A percentile compares a stretch with the other conserved stretches of the same genome.
phyloP scores from a whole-genome alignment of 2,888 invertebrate species.

The Tortricodes alternella region DNA sequence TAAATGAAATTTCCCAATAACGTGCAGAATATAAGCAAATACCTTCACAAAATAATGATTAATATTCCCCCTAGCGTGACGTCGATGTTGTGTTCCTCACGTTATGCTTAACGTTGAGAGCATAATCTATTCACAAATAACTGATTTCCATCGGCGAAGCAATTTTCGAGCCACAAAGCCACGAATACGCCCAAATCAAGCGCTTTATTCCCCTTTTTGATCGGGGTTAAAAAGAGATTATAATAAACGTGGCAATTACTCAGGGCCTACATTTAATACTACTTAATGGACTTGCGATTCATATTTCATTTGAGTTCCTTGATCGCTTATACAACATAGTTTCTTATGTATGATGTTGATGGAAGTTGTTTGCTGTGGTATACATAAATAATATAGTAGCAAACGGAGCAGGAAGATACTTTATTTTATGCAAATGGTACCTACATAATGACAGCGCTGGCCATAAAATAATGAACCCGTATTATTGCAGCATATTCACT shows the following conservation, averaged over 20 bases:
- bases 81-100: conserved; percentile 21
- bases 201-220: conserved; percentile 25
- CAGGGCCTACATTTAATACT: conserved; percentile 19
- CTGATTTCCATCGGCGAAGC: conserved; percentile 29
- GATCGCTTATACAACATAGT: too few species aligned
- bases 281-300: conserved; percentile 23
- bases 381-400: too few species aligned
- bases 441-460: too few species aligned
- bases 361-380: too few species aligned
- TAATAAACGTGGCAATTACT: conserved; percentile 27
- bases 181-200: conserved; percentile 28
- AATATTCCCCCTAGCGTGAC: conserved; percentile 28
- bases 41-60: conserved; percentile 26
- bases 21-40: conserved; percentile 10
- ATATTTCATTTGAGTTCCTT: conserved; percentile 9
- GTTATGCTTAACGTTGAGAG: conserved; percentile 27
- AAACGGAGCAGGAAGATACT: too few species aligned
- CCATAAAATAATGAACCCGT: too few species aligned
- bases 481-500: too few species aligned
- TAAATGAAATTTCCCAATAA: conserved; percentile 15
- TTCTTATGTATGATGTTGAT: too few species aligned
- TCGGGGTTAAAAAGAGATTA: conserved; percentile 30
- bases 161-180: conserved; percentile 29
- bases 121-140: conserved; percentile 32
- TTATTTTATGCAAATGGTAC: too few species aligned